These are phyloP conservation scores for Aphis gossypii DNA, from an alignment of 1,140 invertebrate species.

Conservation along the genomic window DNA sequence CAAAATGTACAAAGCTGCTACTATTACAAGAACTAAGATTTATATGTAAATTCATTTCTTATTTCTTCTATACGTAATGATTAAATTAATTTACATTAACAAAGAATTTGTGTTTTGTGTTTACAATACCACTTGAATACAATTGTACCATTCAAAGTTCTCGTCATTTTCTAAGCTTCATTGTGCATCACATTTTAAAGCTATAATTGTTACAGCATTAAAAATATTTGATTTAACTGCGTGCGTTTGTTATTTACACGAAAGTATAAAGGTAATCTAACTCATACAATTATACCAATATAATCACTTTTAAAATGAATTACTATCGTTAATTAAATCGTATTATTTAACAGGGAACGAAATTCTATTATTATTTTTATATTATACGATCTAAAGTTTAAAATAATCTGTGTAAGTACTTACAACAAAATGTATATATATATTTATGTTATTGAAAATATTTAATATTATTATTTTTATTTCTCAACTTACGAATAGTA, in stretches of 20 bases:
- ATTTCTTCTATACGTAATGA: not conserved
- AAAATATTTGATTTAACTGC: not conserved
- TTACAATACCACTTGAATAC: not conserved
- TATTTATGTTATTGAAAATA: not conserved
- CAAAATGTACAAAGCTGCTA: not conserved
- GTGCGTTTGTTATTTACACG: not conserved
- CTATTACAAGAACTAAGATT: not conserved
- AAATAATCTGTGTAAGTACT: not conserved
- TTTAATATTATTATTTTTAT: not conserved
- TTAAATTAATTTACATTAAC: not conserved
- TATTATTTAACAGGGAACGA: not conserved
- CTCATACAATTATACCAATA: not conserved
- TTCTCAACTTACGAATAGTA: not conserved
- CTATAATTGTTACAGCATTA: not conserved
- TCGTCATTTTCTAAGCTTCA: not conserved
- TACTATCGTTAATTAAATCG: not conserved
- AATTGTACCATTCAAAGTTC: not conserved
- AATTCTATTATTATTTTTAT: not conserved
- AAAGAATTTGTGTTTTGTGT: not conserved
- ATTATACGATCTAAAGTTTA: not conserved
- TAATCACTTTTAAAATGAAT: not conserved
- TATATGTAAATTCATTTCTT: not conserved
- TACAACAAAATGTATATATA: not conserved
- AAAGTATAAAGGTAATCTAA: not conserved
- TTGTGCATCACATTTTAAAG: not conserved